Conservation (phyloP, 2,113 vertebrate species). For the Etheostoma spectabile region DNA sequence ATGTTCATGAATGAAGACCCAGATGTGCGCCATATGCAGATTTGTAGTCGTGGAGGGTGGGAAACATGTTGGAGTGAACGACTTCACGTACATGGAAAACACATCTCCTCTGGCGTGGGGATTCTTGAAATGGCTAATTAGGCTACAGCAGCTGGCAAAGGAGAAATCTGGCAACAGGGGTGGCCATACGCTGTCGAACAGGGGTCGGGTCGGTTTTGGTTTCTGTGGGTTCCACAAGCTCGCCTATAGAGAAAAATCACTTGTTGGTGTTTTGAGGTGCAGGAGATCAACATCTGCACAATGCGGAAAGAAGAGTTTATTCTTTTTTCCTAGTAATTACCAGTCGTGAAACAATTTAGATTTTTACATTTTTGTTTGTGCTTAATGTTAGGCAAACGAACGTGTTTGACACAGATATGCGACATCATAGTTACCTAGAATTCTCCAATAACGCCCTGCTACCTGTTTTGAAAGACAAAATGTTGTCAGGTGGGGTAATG, state of each 20-base stretch:
- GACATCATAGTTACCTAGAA: no score
- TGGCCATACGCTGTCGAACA: slow-evolving; percentile 47
- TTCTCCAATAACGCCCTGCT: no score
- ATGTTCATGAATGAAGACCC: slow-evolving; percentile 71
- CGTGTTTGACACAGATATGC: neutral
- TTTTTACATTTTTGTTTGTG: neutral
- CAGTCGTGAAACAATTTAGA: neutral
- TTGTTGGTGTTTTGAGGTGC: slow-evolving; percentile 30
- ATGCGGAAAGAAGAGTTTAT: slow-evolving; percentile 5
- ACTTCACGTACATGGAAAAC: slow-evolving; percentile 77
- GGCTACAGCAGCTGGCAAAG: slow-evolving; percentile 74
- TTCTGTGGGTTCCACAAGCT: slow-evolving; percentile 40
- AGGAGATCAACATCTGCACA: slow-evolving; percentile 18
- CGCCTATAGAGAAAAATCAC: neutral
- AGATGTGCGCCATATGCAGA: slow-evolving; percentile 82
- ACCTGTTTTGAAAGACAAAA: neutral
- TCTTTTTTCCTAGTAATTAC: slow-evolving; percentile 12
- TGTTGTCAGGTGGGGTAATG: neutral
- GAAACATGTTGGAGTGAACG: slow-evolving; percentile 68
- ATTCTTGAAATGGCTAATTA: slow-evolving; percentile 81
- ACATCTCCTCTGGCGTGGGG: slow-evolving; percentile 76
- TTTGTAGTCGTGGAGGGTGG: slow-evolving; percentile 64
- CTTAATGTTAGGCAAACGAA: neutral
- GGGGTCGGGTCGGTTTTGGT: slow-evolving; percentile 46
- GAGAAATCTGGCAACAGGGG: slow-evolving; percentile 61